phyloP scores from a whole-genome alignment of 2,797 vertebrate species.

The Thunnus albacares region DNA sequence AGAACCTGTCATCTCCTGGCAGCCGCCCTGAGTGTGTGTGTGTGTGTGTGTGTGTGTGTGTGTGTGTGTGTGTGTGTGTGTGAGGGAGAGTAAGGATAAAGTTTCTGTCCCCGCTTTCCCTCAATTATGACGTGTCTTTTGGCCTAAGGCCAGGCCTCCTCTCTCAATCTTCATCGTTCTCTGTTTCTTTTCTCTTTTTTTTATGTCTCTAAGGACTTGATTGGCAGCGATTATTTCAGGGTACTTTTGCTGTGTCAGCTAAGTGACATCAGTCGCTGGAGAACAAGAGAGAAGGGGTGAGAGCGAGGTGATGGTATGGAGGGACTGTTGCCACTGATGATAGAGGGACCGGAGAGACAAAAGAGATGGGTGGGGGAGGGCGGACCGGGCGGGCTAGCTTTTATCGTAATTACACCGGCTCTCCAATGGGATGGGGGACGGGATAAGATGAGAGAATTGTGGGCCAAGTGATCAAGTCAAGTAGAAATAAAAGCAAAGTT shows the following conservation, averaged over 20 bases:
- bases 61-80: conserved; percentile 14
- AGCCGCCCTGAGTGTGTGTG: conserved; percentile 7
- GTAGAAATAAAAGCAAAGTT: conserved; percentile 60
- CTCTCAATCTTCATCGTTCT: conserved; percentile 55
- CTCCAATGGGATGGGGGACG: conserved; percentile 42
- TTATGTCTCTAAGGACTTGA: conserved; percentile 67
- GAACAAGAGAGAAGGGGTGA: conserved; percentile 46
- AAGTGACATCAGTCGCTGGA: conserved; percentile 81
- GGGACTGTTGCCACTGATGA: conserved; percentile 23
- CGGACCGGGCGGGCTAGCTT: conserved; percentile 68
- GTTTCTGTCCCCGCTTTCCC: conserved; percentile 54
- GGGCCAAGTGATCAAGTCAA: conserved; percentile 60
- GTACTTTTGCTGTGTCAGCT: conserved; percentile 82
- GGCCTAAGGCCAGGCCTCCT: conserved; percentile 52
- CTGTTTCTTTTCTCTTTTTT: conserved; percentile 13
- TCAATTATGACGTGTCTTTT: conserved; percentile 71
- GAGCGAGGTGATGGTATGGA: conserved; percentile 49
- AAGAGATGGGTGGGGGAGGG: conserved; percentile 51
- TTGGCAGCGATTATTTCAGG: conserved; percentile 51
- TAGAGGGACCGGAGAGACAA: conserved; percentile 44
- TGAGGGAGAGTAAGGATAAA: conserved; percentile 14
- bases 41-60: conserved; percentile 24
- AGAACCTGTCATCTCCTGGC: conserved; percentile 55
- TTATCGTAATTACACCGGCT: conserved; percentile 82
- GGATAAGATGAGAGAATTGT: conserved; percentile 45